These are phyloP conservation scores for Polylopha cassiicola DNA, from an alignment of 2,888 invertebrate species.

Conservation along the genomic window DNA sequence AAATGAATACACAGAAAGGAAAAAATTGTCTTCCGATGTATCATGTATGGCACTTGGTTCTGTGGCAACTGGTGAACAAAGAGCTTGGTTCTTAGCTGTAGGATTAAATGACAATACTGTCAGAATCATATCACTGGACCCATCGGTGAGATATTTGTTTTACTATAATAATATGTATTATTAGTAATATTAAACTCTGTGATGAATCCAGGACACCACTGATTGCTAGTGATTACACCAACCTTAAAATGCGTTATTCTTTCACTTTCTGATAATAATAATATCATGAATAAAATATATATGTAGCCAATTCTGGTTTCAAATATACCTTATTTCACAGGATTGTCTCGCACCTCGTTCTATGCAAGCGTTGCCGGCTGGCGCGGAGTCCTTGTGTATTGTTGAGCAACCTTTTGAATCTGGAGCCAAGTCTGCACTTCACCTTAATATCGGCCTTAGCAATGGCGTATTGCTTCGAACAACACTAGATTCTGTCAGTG, in stretches of 20 bases:
- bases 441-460: conserved; percentile 97
- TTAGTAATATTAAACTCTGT: conserved; percentile 33
- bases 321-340: conserved; percentile 47
- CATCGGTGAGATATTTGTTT: conserved; percentile 78
- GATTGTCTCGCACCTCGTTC: conserved; percentile 96
- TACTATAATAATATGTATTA: background rate
- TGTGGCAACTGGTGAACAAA: conserved; percentile 95
- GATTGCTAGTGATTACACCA: conserved; percentile 68
- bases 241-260: conserved; percentile 74
- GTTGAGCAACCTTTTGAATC: conserved; percentile 88
- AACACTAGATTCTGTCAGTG: conserved; percentile 96
- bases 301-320: conserved; percentile 1
- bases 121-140: conserved; percentile 97
- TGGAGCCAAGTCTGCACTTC: conserved; percentile 85
- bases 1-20: conserved; percentile 98
- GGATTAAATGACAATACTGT: conserved; percentile 98
- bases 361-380: conserved; percentile 97
- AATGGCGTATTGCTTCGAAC: conserved; percentile 96
- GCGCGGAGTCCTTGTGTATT: conserved; percentile 97
- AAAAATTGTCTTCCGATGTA: conserved; percentile 97
- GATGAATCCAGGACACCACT: conserved; percentile 77
- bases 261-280: conserved; percentile 44
- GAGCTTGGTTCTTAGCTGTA: conserved; percentile 96
- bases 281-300: background rate
- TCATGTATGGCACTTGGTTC: conserved; percentile 98